A percentile compares a stretch with the other conserved stretches of the same genome.
phyloP scores from a whole-genome alignment of 2,113 vertebrate species.

The Tetrax tetrax region DNA sequence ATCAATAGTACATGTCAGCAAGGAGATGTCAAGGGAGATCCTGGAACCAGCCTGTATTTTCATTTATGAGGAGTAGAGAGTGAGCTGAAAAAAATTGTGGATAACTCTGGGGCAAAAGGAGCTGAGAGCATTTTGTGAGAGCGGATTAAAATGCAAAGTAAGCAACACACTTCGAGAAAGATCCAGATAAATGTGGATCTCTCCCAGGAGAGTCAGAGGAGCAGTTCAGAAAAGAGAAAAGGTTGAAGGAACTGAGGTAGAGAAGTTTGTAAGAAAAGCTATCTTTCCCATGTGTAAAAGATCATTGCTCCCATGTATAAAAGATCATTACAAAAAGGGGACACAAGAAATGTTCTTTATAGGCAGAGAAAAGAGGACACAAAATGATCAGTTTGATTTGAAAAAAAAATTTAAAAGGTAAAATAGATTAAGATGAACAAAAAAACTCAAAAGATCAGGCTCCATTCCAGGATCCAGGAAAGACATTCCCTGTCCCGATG shows the following conservation, averaged over 20 bases:
- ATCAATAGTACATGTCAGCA: constrained; percentile 38
- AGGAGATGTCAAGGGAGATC: constrained; percentile 1
- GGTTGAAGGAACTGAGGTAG: background rate
- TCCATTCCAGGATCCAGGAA: background rate
- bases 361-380: background rate
- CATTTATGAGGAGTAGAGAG: constrained; percentile 4
- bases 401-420: background rate
- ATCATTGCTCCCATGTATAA: background rate
- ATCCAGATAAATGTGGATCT: background rate
- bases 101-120: background rate
- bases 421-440: background rate
- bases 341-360: background rate
- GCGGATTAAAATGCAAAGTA: constrained; percentile 24
- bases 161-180: background rate
- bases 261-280: background rate
- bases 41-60: constrained; percentile 34
- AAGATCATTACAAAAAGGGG: background rate
- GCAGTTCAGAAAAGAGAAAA: background rate
- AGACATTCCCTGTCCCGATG: background rate
- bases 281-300: background rate
- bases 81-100: background rate
- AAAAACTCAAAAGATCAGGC: background rate
- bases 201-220: background rate
- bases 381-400: background rate
- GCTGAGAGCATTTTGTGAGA: background rate